These are phyloP conservation scores for Acrocera orbiculus DNA, from an alignment of 2,888 invertebrate species.

Conservation along the genomic window DNA sequence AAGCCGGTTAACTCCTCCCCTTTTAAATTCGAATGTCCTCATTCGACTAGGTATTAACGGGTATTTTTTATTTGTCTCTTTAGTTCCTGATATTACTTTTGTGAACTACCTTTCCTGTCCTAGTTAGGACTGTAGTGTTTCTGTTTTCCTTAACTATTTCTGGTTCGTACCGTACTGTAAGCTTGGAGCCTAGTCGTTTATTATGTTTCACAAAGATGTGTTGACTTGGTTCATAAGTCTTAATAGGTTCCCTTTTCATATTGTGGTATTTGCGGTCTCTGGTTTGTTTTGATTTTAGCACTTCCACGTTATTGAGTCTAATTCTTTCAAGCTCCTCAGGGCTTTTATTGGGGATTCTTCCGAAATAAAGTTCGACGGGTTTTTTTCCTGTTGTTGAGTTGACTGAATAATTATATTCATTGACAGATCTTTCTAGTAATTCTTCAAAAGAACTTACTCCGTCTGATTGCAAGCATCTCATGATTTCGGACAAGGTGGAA, in stretches of 20 bases:
- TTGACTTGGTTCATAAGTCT: constrained; percentile 9
- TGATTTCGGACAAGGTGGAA: constrained; percentile 12
- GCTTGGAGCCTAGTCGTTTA: no score
- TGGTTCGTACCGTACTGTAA: constrained; percentile 7
- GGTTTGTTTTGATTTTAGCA: constrained; percentile 8
- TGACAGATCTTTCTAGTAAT: constrained; percentile 8
- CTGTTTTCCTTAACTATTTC: constrained; percentile 10
- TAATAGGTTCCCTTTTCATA: constrained; percentile 9
- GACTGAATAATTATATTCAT: constrained; percentile 11
- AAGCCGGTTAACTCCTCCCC: no score
- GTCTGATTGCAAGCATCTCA: constrained; percentile 11
- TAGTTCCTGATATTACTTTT: background rate
- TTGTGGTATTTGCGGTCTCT: constrained; percentile 10
- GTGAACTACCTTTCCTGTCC: background rate
- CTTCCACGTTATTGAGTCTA: constrained; percentile 8
- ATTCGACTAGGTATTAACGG: no score
- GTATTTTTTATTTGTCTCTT: no score
- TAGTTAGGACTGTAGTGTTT: background rate
- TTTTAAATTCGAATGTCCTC: no score
- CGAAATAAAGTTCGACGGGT: constrained; percentile 11
- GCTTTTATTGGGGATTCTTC: constrained; percentile 7
- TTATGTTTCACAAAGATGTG: constrained; percentile 10
- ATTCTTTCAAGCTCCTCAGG: constrained; percentile 10
- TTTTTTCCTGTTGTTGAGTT: constrained; percentile 11
- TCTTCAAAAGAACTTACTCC: constrained; percentile 9